phyloP scores from a whole-genome alignment of 2,113 vertebrate species.

The Tragulus kanchil region DNA sequence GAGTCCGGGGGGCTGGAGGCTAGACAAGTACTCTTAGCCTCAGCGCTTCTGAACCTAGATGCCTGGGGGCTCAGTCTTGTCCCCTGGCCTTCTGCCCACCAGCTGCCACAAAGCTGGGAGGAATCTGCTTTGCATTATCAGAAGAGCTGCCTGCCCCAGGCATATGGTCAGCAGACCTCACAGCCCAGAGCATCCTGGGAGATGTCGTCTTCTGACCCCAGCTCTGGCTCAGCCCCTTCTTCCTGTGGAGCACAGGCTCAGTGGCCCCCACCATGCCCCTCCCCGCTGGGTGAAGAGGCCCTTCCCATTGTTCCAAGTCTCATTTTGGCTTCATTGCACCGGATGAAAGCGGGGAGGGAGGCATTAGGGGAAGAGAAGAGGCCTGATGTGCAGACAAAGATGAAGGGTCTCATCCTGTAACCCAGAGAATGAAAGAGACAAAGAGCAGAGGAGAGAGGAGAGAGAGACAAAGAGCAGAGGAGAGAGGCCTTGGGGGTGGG shows the following conservation, averaged over 20 bases:
- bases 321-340: background rate
- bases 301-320: background rate
- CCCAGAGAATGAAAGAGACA: background rate
- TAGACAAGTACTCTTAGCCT: background rate
- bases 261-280: background rate
- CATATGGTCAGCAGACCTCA: slow-evolving; percentile 77
- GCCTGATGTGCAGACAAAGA: background rate
- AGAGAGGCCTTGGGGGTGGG: background rate
- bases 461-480: background rate
- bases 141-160: background rate
- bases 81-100: slow-evolving; percentile 72
- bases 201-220: slow-evolving; percentile 54
- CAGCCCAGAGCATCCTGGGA: slow-evolving; percentile 36
- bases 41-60: background rate
- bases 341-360: background rate
- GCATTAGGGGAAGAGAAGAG: background rate
- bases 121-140: slow-evolving; percentile 79
- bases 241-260: background rate
- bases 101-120: slow-evolving; percentile 67
- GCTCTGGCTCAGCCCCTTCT: background rate
- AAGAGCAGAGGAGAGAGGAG: no score
- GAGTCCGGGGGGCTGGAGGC: background rate
- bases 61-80: background rate
- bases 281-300: background rate
- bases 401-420: background rate